phyloP scores from a whole-genome alignment of 2,113 vertebrate genomes.

The Lepidiolamprologus cunningtoni region DNA sequence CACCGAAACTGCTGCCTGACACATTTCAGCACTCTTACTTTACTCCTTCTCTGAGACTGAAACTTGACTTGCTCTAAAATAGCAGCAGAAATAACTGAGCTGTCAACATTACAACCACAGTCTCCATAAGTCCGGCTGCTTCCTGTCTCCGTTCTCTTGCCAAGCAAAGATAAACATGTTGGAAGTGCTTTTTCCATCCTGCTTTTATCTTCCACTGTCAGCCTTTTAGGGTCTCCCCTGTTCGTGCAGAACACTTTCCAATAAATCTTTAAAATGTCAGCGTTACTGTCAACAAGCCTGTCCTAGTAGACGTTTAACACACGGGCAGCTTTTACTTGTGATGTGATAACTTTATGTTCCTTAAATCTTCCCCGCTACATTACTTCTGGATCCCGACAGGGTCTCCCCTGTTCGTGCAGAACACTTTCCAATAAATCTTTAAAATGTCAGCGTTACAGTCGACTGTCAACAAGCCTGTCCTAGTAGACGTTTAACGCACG shows the following conservation, averaged over 20 bases:
- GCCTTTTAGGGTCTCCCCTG: background rate
- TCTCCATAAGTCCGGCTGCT: constrained; percentile 14
- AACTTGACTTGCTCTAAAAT: background rate
- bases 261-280: background rate
- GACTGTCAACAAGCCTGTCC: too few species aligned
- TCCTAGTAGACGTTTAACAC: background rate
- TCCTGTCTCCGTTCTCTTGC: constrained; percentile 24
- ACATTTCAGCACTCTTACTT: background rate
- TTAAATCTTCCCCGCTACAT: background rate
- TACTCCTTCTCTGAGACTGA: background rate
- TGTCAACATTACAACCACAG: background rate
- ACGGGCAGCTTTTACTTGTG: background rate
- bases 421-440: too few species aligned
- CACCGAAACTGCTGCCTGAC: fast-evolving
- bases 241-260: background rate
- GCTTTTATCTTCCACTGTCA: background rate
- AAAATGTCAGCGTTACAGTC: too few species aligned
- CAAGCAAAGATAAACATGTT: constrained; percentile 41
- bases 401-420: too few species aligned
- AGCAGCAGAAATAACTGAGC: constrained; percentile 1
- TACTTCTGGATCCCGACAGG: background rate
- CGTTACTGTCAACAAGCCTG: background rate
- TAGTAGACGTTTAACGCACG: too few species aligned
- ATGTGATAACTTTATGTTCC: background rate
- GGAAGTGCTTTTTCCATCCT: constrained; percentile 13